A percentile compares a stretch with the other conserved stretches of the same genome.
phyloP scores from a whole-genome alignment of 2,113 vertebrate genomes.

The Pseudorasbora parva region DNA sequence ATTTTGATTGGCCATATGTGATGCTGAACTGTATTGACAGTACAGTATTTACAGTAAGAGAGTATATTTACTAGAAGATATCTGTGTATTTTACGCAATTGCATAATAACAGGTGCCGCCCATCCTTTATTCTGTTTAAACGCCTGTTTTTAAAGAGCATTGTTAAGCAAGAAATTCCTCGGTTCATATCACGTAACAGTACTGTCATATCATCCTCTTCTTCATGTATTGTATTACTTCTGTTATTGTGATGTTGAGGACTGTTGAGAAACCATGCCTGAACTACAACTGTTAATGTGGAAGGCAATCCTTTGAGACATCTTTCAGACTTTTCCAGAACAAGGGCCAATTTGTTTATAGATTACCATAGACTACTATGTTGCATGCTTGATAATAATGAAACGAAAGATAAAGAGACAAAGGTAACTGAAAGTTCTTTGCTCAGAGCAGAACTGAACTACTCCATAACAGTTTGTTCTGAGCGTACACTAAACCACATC shows the following conservation, averaged over 20 bases:
- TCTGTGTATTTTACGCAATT: neutral
- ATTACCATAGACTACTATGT: neutral
- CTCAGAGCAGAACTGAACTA: neutral
- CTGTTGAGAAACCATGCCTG: neutral
- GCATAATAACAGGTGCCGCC: neutral
- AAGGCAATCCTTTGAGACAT: neutral
- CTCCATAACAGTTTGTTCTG: constrained; percentile 15
- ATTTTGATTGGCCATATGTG: neutral
- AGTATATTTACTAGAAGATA: neutral
- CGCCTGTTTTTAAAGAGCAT: neutral
- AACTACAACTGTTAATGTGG: neutral
- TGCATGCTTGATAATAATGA: neutral
- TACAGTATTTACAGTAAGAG: neutral
- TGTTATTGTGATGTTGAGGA: neutral
- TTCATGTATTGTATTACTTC: neutral
- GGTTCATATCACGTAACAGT: neutral
- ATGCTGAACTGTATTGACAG: neutral
- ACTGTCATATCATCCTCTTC: neutral
- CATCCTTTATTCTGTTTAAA: neutral
- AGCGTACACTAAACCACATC: constrained; percentile 9
- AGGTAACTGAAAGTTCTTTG: neutral
- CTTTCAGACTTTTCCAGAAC: neutral
- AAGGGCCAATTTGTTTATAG: neutral
- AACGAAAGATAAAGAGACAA: neutral
- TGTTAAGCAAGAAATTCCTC: neutral